Evolutionary conservation across 1,140 invertebrate species (phyloP).

Genomic region (Campoletis sonorensis): DNA sequence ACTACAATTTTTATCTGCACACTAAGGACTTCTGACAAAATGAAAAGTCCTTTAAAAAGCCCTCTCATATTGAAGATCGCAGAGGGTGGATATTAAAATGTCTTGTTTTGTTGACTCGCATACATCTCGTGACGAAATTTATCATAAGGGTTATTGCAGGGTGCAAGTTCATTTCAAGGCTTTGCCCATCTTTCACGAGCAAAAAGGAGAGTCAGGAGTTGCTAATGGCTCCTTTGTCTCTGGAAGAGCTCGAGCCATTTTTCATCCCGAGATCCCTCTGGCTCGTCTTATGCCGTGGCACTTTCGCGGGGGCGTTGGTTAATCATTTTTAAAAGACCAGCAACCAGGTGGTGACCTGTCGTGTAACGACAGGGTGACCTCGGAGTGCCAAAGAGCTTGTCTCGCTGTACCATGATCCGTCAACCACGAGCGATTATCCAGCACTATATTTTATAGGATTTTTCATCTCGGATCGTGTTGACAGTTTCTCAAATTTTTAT

Average conservation of each 20-base stretch:
- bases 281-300: slow-evolving; percentile 34
- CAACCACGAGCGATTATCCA: slow-evolving; percentile 3
- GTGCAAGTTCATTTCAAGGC: slow-evolving; percentile 23
- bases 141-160: slow-evolving; percentile 9
- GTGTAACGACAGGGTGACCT: slow-evolving; percentile 1
- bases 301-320: slow-evolving; percentile 54
- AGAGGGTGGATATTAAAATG: slow-evolving; percentile 11
- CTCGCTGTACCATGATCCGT: neutral
- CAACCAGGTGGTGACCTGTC: slow-evolving; percentile 63
- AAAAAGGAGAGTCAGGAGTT: slow-evolving; percentile 51
- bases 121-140: slow-evolving; percentile 35
- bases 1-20: too few species aligned
- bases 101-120: neutral
- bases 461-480: neutral
- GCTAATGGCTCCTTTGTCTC: slow-evolving; percentile 65
- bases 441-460: neutral
- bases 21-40: slow-evolving; percentile 9
- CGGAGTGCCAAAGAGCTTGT: neutral
- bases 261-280: slow-evolving; percentile 59
- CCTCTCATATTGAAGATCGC: slow-evolving; percentile 2
- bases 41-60: neutral
- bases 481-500: too few species aligned
- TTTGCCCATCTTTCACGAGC: neutral
- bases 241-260: slow-evolving; percentile 59
- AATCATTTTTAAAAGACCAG: slow-evolving; percentile 70